A percentile compares a stretch with the other conserved stretches of the same genome.
Conservation (phyloP, 1,140 invertebrate species). For the Dendroctonus valens region DNA sequence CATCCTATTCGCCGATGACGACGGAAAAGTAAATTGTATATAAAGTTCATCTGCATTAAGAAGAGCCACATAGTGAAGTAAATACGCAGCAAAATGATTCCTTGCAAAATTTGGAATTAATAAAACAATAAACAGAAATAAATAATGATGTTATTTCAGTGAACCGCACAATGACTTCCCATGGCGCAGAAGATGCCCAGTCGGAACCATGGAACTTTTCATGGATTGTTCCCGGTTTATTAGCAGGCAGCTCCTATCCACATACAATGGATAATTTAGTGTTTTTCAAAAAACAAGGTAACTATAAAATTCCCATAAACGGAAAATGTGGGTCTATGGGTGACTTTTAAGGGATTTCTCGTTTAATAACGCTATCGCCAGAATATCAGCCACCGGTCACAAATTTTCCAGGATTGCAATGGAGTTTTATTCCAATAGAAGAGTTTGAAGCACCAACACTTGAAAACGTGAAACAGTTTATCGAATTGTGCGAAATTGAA, state of each 20-base stretch:
- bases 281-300: conserved; percentile 55
- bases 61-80: too few species aligned
- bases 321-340: not conserved
- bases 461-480: conserved; percentile 66
- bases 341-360: conserved; percentile 52
- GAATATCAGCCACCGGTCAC: conserved; percentile 60
- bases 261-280: conserved; percentile 57
- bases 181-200: not conserved
- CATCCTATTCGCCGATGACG: too few species aligned
- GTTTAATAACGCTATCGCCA: conserved; percentile 62
- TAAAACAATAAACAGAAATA: too few species aligned
- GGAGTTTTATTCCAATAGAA: conserved; percentile 60
- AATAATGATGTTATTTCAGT: not conserved
- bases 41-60: too few species aligned
- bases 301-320: not conserved
- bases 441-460: conserved; percentile 67
- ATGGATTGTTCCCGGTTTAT: conserved; percentile 58
- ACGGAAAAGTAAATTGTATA: too few species aligned
- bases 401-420: conserved; percentile 55
- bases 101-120: too few species aligned
- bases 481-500: conserved; percentile 58
- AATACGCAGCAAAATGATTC: too few species aligned
- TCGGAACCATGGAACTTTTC: conserved; percentile 60
- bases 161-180: not conserved
- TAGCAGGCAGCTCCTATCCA: conserved; percentile 66